A percentile compares a stretch with the other conserved stretches of the same genome.
These are phyloP conservation scores for Taeniopygia guttata DNA, from an alignment of 2,797 vertebrate genomes.

Conservation along the genomic window DNA sequence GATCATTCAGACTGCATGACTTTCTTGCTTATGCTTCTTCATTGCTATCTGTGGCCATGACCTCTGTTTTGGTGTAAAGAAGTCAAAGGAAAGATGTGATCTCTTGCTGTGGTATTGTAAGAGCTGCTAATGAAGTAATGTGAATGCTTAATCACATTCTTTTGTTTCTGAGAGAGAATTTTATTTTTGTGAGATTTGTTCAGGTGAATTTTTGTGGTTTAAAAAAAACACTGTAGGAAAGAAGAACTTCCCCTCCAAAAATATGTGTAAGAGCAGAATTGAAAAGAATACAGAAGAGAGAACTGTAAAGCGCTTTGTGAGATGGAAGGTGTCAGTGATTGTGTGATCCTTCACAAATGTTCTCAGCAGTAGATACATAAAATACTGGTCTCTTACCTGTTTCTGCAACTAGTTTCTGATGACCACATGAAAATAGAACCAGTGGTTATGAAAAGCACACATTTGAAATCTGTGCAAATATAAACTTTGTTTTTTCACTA, in stretches of 20 bases:
- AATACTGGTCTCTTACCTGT: not conserved
- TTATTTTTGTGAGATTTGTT: not conserved
- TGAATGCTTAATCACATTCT: not conserved
- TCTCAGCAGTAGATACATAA: not conserved
- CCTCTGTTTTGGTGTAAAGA: not conserved
- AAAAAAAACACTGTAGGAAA: not conserved
- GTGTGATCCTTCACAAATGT: not conserved
- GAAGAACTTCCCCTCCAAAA: not conserved
- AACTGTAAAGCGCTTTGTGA: not conserved
- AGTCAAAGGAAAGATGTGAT: not conserved
- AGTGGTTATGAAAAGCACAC: not conserved
- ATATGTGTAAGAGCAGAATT: not conserved
- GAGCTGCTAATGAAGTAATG: not conserved
- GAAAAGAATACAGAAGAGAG: not conserved
- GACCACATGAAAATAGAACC: not conserved
- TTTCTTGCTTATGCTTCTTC: not conserved
- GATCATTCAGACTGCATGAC: not conserved
- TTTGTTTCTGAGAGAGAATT: not conserved
- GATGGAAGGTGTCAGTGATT: not conserved
- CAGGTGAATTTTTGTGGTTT: not conserved
- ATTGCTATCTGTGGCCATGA: not conserved
- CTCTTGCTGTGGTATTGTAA: not conserved
- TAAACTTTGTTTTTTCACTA: not conserved
- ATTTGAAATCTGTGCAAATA: not conserved
- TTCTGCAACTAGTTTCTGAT: not conserved